Evolutionary conservation across 2,113 vertebrate genomes (phyloP).

Genomic region (Eidolon helvum): DNA sequence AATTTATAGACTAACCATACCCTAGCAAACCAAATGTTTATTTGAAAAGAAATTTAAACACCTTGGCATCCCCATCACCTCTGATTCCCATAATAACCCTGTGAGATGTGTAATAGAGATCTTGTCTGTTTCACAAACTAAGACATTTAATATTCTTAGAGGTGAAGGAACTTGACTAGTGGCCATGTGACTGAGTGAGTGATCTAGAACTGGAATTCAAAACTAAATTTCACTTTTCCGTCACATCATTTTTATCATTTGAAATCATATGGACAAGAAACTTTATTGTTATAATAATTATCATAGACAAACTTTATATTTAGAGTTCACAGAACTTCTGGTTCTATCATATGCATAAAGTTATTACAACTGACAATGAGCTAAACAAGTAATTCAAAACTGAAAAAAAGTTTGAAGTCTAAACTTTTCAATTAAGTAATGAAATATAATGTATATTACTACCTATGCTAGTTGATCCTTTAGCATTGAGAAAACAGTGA

Average conservation of each 20-base stretch:
- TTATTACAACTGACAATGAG: not conserved
- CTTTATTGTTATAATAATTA: not conserved
- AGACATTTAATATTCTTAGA: not conserved
- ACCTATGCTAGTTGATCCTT: not conserved
- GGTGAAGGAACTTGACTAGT: not conserved
- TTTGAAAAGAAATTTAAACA: conserved; percentile 44
- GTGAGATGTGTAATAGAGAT: not conserved
- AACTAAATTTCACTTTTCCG: conserved; percentile 19
- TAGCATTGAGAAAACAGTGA: not conserved
- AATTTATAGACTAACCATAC: not conserved
- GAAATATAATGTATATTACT: not conserved
- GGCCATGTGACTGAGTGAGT: not conserved
- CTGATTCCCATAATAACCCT: not conserved
- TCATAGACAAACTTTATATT: not conserved
- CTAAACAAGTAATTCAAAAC: conserved; percentile 19
- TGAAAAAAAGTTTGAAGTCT: not conserved
- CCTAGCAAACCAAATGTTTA: not conserved
- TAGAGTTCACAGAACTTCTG: not conserved
- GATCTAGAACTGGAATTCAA: conserved; percentile 18
- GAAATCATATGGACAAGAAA: not conserved
- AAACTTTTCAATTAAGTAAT: not conserved
- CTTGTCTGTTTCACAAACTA: not conserved
- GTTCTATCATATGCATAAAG: not conserved
- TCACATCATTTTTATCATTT: not conserved
- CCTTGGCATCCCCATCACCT: not conserved